phyloP scores from a whole-genome alignment of 2,888 invertebrate species.

The Cistogaster globosa region DNA sequence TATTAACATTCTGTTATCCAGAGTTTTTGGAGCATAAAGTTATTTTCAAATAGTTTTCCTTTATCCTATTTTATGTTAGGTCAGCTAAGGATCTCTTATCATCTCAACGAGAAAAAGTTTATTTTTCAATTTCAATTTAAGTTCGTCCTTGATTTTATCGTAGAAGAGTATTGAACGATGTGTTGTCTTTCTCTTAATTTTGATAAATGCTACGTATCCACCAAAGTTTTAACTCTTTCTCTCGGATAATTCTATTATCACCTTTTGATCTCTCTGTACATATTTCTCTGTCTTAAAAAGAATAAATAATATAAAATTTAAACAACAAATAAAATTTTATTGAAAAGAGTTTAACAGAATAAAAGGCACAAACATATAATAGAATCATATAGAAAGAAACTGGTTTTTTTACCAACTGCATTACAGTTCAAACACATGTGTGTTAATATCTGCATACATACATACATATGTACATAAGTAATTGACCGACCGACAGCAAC shows the following conservation, averaged over 20 bases:
- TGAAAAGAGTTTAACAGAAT: constrained; percentile 34
- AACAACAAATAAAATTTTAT: constrained; percentile 20
- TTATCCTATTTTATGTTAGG: no score
- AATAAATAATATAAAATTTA: constrained; percentile 16
- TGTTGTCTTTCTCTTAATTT: background rate
- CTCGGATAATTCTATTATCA: background rate
- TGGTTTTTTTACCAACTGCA: constrained; percentile 52
- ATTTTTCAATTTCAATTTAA: no score
- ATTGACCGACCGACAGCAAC: background rate
- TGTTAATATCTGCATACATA: background rate
- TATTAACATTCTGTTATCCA: no score
- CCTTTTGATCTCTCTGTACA: constrained; percentile 10
- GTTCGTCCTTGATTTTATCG: no score
- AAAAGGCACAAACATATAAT: constrained; percentile 31
- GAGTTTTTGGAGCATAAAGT: no score
- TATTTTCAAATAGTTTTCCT: no score
- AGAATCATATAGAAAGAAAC: constrained; percentile 47
- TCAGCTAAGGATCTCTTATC: no score
- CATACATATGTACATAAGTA: background rate
- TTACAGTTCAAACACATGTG: background rate
- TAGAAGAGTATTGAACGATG: no score
- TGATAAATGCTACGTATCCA: background rate
- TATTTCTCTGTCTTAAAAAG: background rate
- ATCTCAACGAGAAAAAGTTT: no score
- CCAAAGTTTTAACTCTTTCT: background rate